Evolutionary conservation across 2,113 vertebrate genomes (phyloP).

Genomic region (Nothobranchius furzeri): DNA sequence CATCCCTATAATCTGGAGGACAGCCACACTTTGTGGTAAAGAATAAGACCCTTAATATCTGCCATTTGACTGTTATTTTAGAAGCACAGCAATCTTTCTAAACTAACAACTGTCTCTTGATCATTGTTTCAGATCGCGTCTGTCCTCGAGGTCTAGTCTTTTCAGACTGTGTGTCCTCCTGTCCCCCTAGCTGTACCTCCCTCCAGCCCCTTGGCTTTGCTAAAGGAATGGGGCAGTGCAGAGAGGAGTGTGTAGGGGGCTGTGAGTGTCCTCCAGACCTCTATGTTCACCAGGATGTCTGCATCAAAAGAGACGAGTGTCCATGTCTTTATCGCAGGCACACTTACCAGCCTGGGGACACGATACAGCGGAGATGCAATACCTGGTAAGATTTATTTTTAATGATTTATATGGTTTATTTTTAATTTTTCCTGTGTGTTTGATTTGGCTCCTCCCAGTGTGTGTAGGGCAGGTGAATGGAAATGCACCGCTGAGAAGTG

Average conservation of each 20-base stretch:
- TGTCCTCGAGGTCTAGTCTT: constrained; percentile 81
- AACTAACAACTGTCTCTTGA: no score
- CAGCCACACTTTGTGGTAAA: constrained; percentile 82
- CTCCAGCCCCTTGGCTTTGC: constrained; percentile 45
- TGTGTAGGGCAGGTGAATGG: constrained; percentile 85
- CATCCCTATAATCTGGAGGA: constrained; percentile 81
- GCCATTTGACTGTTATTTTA: no score
- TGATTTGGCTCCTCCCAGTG: constrained; percentile 59
- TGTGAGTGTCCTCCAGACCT: constrained; percentile 84
- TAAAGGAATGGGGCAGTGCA: constrained; percentile 68
- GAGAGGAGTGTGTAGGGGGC: constrained; percentile 85
- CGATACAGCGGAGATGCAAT: constrained; percentile 85
- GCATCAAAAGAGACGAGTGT: constrained; percentile 77
- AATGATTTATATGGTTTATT: neutral
- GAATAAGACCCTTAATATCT: no score
- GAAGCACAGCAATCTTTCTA: no score
- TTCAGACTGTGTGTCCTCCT: constrained; percentile 87
- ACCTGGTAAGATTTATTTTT: constrained; percentile 76
- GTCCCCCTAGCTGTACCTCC: constrained; percentile 81
- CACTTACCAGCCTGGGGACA: constrained; percentile 78
- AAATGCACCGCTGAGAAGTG: constrained; percentile 82
- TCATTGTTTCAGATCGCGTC: constrained; percentile 72
- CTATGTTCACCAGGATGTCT: constrained; percentile 76
- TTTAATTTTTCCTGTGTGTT: neutral
- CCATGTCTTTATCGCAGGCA: constrained; percentile 85